Base-by-base conservation (phyloP, 2,888 invertebrate species). In the Dolomedes plantarius region DNA sequence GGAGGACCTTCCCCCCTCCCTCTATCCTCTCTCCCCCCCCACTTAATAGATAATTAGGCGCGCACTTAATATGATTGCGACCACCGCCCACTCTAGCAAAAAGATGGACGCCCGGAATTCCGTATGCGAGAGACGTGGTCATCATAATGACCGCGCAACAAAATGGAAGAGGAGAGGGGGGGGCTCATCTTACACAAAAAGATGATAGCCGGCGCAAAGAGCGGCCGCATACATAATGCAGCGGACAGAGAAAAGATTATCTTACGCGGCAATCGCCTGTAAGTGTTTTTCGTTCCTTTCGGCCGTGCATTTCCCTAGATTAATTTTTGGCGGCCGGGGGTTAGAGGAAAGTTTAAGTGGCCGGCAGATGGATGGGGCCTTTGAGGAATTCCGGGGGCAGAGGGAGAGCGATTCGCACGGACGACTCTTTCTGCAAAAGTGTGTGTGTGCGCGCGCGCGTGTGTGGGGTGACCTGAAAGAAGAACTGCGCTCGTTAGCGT, bases 41-140 rank as follows among this genome's bases (percentile, higher is more conserved):
- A 72, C 78, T 79, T 79, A 79, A 79, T 79, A 79, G 78, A 79
- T 79, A 79, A 79, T 79, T 79, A 79, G 78, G 78, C 71, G 71
- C 77, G 77, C 78, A 79, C 78, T 79, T 79, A 79, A 62, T 56
- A 62, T 79, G 78, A 79, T 79, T 79, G 62, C 78, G 50, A 71
- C 71, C 78, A 68, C 77, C 77, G 77, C 77, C 77, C 78, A 79
- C 46, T 16, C 2, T 16, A 6, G n/a, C 2, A 11, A 36, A 36
- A 46, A 46, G 46, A 46, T 46, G 46, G 46, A 46, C 46, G 9
- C 13, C 16, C 9, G 9, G 36, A 16, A 46, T 46, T 46, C 11
- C 46, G 46, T 46, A 46, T 46, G 46, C 46, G 46, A 46, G 9
- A 16, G 46, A 46, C 46, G 46, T 46, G 46, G 9, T 16, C 46